phyloP scores from a whole-genome alignment of 1,140 invertebrate species.

The Sitobion miscanthi region DNA sequence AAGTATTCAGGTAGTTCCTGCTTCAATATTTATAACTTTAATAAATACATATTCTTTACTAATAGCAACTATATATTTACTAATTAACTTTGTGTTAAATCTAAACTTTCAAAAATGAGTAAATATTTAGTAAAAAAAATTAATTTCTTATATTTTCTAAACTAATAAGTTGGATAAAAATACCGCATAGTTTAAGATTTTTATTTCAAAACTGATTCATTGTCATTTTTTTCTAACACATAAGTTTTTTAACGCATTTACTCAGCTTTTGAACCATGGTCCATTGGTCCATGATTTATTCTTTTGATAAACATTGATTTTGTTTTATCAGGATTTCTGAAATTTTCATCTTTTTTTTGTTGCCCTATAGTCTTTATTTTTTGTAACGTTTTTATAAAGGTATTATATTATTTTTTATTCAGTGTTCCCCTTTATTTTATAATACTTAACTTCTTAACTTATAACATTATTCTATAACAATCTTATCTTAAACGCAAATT shows the following conservation, averaged over 20 bases:
- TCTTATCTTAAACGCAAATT: not conserved
- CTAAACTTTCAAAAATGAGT: too few relatives aligned
- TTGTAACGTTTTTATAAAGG: too few relatives aligned
- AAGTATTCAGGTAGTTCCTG: not conserved
- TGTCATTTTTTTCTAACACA: not conserved
- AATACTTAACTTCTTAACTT: too few relatives aligned
- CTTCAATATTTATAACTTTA: not conserved
- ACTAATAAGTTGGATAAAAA: not conserved
- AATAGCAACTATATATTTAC: too few relatives aligned
- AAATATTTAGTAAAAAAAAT: not conserved
- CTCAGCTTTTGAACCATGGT: too few relatives aligned
- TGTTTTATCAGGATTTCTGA: not conserved
- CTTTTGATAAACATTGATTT: not conserved
- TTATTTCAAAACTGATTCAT: not conserved
- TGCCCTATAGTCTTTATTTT: too few relatives aligned
- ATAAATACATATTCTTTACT: not conserved
- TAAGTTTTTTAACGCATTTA: too few relatives aligned
- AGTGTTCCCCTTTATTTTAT: too few relatives aligned
- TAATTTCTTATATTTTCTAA: not conserved
- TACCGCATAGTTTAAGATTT: not conserved
- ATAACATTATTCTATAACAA: too few relatives aligned
- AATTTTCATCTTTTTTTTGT: not conserved
- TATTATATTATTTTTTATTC: too few relatives aligned
- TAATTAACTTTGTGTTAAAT: too few relatives aligned
- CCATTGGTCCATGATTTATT: not conserved